These are phyloP conservation scores for Bucorvus abyssinicus DNA, from an alignment of 2,797 vertebrate species.

Conservation along the genomic window DNA sequence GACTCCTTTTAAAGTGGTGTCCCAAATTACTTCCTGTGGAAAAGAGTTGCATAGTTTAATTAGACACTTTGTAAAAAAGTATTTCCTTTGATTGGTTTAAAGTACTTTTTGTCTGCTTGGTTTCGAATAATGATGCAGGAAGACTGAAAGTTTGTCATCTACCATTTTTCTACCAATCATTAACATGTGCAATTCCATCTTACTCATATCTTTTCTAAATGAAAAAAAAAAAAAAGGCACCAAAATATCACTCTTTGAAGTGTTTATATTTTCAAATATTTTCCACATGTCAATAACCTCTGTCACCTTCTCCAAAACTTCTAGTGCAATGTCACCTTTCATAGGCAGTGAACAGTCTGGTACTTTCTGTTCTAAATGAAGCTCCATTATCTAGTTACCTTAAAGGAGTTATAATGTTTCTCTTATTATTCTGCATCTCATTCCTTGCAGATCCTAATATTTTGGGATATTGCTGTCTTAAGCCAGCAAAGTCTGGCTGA, in stretches of 20 bases:
- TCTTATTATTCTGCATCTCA: neutral
- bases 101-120: neutral
- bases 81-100: constrained; percentile 19
- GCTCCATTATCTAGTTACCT: neutral
- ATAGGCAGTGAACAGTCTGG: neutral
- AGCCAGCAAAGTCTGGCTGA: neutral
- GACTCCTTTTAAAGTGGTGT: neutral
- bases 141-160: neutral
- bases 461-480: neutral
- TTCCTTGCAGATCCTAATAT: neutral
- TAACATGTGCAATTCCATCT: neutral
- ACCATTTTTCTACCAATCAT: neutral
- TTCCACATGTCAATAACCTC: neutral
- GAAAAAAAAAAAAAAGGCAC: neutral
- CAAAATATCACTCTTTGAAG: neutral
- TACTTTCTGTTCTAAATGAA: neutral
- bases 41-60: neutral
- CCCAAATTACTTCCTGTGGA: constrained; percentile 18
- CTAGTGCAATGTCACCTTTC: neutral
- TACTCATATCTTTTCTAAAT: neutral
- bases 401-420: neutral
- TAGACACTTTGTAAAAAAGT: neutral
- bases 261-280: neutral
- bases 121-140: neutral
- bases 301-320: neutral